Percentiles rank a stretch among this genome's conserved stretches.
Evolutionary conservation across 2,113 vertebrate genomes (phyloP).

Genomic region (Tympanuchus pallidicinctus): DNA sequence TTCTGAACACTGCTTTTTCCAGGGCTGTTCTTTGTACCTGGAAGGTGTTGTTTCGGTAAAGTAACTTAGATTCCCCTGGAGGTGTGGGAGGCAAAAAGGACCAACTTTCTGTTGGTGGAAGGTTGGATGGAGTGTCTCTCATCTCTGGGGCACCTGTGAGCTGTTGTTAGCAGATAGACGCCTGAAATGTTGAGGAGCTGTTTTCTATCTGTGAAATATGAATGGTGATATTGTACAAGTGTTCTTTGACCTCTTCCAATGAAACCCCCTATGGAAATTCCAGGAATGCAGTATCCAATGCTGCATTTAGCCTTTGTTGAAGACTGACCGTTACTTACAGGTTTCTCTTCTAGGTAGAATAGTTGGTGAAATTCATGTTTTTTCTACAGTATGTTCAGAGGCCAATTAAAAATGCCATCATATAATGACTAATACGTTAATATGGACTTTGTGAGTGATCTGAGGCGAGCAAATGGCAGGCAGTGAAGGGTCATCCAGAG

Average conservation of each 20-base stretch:
- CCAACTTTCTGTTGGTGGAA: not conserved
- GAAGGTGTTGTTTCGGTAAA: not conserved
- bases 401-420: not conserved
- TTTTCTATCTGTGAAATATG: not conserved
- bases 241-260: not conserved
- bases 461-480: not conserved
- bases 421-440: not conserved
- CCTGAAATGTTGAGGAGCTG: not conserved
- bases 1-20: not conserved
- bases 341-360: not conserved
- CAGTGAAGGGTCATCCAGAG: not conserved
- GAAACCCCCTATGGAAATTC: not conserved
- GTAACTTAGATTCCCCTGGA: not conserved
- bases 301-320: not conserved
- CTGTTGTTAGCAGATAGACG: not conserved
- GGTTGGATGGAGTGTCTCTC: fast-evolving
- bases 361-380: not conserved
- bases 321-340: not conserved
- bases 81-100: not conserved
- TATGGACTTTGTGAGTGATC: not conserved
- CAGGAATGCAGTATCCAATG: not conserved
- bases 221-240: not conserved
- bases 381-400: not conserved
- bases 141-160: not conserved
- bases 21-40: not conserved